These are phyloP conservation scores for Lipotes vexillifer DNA, from an alignment of 2,113 vertebrate genomes.

Conservation along the genomic window DNA sequence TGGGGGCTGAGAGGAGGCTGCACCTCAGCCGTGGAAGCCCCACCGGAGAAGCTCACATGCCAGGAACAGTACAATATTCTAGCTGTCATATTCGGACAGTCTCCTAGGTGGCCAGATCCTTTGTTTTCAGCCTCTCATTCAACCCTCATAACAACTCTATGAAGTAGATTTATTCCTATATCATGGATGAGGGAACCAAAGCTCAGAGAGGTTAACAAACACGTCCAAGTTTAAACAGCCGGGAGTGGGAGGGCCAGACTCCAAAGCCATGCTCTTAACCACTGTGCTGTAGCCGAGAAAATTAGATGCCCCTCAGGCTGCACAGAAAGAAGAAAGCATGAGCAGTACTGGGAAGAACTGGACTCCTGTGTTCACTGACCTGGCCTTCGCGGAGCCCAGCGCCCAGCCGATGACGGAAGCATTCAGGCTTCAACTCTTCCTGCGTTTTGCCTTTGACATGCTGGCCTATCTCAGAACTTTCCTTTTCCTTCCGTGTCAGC, in stretches of 20 bases:
- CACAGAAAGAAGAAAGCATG: not conserved
- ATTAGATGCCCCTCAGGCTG: not conserved
- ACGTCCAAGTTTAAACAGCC: not conserved
- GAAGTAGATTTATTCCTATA: not conserved
- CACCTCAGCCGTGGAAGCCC: not conserved
- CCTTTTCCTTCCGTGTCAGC: not conserved
- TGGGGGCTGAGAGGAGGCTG: not conserved
- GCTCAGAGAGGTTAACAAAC: not conserved
- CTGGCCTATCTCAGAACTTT: not conserved
- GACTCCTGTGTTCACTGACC: not conserved
- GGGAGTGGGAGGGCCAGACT: not conserved
- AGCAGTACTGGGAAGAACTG: not conserved
- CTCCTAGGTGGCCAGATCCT: not conserved
- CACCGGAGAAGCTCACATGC: not conserved
- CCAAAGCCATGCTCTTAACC: not conserved
- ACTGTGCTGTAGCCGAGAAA: not conserved
- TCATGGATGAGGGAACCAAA: not conserved
- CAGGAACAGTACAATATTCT: not conserved
- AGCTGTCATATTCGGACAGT: not conserved
- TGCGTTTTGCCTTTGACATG: not conserved
- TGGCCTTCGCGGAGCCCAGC: not conserved
- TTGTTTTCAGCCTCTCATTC: not conserved
- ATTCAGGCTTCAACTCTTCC: not conserved
- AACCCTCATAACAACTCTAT: not conserved
- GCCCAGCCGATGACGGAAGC: not conserved